A percentile compares a stretch with the other conserved stretches of the same genome.
Conservation (phyloP, 1,140 invertebrate species). For the Campoletis sonorensis region DNA sequence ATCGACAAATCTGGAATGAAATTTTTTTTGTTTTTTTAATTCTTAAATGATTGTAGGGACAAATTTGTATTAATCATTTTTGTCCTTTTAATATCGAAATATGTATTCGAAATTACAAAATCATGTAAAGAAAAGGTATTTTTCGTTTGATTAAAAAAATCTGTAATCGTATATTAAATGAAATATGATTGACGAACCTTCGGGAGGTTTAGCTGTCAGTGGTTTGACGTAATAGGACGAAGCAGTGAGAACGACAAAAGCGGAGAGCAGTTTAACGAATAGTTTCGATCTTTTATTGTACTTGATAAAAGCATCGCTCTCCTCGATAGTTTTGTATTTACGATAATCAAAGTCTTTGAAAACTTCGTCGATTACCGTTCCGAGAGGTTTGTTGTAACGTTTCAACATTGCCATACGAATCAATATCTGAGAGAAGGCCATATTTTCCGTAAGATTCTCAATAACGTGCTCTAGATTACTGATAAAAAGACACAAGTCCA, state of each 20-base stretch:
- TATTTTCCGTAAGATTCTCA: conserved; percentile 69
- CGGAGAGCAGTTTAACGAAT: conserved; percentile 62
- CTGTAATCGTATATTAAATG: no score
- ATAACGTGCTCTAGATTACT: conserved; percentile 64
- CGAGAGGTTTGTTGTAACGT: conserved; percentile 57
- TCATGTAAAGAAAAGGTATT: no score
- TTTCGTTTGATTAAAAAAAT: no score
- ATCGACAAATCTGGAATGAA: not conserved
- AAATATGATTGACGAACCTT: not conserved
- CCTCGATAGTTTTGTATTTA: conserved; percentile 59
- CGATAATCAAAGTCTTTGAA: conserved; percentile 60
- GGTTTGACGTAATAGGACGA: conserved; percentile 66
- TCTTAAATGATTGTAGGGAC: not conserved
- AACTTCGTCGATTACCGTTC: conserved; percentile 59
- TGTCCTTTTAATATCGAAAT: not conserved
- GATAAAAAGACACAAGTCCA: conserved; percentile 65
- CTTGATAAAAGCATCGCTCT: conserved; percentile 56
- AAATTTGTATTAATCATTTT: not conserved
- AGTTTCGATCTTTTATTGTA: conserved; percentile 63
- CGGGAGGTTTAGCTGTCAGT: conserved; percentile 51
- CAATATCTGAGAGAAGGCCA: conserved; percentile 66
- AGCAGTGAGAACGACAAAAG: conserved; percentile 63
- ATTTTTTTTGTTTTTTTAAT: no score
- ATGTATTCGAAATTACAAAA: no score
- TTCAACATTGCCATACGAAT: conserved; percentile 61